A percentile compares a stretch with the other conserved stretches of the same genome.
Conservation (phyloP, 1,140 invertebrate genomes). For the Brachionus sp. region DNA sequence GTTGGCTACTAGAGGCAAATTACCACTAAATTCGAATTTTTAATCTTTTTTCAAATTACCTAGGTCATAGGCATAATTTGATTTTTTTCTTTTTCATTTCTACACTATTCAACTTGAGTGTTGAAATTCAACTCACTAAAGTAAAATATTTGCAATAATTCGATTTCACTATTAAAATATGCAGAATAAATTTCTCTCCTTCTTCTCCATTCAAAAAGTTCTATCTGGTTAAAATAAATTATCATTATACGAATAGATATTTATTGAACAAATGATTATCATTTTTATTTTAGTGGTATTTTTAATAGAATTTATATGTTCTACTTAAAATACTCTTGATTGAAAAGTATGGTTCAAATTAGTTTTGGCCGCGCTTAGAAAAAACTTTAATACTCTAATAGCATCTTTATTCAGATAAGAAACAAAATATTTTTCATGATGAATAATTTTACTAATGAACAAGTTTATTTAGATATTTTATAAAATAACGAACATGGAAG, state of each 20-base stretch:
- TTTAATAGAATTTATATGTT: constrained; percentile 18
- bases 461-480: not conserved
- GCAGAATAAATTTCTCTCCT: not conserved
- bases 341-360: not conserved
- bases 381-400: not conserved
- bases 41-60: constrained; percentile 1
- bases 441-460: not conserved
- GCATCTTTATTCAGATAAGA: not conserved
- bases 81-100: not conserved
- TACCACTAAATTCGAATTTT: not conserved
- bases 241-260: not conserved
- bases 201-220: not conserved
- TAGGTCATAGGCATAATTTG: constrained; percentile 30
- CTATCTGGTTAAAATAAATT: constrained; percentile 1
- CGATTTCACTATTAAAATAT: constrained; percentile 25
- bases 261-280: not conserved
- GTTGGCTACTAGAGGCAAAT: not conserved
- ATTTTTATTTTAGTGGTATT: constrained; percentile 21
- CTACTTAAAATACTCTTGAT: constrained; percentile 18
- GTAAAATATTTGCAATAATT: constrained; percentile 14
- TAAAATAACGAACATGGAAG: constrained; percentile 2
- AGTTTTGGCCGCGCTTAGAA: not conserved
- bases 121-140: constrained; percentile 16
- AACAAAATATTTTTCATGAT: not conserved
- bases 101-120: not conserved